phyloP scores from a whole-genome alignment of 2,113 vertebrate species.

The Fulmarus glacialis region DNA sequence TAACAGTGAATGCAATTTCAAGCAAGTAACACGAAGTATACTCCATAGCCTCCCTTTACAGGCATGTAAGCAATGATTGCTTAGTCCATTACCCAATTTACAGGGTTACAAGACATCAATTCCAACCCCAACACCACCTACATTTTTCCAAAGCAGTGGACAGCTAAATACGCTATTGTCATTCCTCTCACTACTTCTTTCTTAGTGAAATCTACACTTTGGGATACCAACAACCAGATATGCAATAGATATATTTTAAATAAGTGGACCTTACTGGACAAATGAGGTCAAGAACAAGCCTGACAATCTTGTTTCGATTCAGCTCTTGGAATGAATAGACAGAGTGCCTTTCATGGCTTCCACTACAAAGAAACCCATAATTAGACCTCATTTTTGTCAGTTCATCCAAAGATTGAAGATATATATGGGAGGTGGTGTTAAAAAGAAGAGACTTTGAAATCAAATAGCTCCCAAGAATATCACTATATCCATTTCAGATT shows the following conservation, averaged over 20 bases:
- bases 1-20: background rate
- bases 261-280: background rate
- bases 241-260: background rate
- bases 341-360: background rate
- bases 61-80: background rate
- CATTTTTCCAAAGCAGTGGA: background rate
- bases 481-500: background rate
- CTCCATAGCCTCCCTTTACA: background rate
- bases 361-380: slow-evolving; percentile 30
- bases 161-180: background rate
- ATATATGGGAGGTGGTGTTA: background rate
- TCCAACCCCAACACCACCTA: background rate
- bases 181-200: background rate
- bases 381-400: slow-evolving; percentile 17
- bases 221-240: background rate
- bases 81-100: background rate
- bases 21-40: background rate
- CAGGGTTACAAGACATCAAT: background rate
- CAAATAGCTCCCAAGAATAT: background rate
- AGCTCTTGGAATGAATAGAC: background rate
- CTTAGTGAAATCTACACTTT: background rate
- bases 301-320: background rate
- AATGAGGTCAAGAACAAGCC: background rate
- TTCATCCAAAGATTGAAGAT: background rate
- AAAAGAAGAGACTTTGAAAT: background rate